These are phyloP conservation scores for Megastigmus dorsalis DNA, from an alignment of 2,888 invertebrate genomes.

Conservation along the genomic window DNA sequence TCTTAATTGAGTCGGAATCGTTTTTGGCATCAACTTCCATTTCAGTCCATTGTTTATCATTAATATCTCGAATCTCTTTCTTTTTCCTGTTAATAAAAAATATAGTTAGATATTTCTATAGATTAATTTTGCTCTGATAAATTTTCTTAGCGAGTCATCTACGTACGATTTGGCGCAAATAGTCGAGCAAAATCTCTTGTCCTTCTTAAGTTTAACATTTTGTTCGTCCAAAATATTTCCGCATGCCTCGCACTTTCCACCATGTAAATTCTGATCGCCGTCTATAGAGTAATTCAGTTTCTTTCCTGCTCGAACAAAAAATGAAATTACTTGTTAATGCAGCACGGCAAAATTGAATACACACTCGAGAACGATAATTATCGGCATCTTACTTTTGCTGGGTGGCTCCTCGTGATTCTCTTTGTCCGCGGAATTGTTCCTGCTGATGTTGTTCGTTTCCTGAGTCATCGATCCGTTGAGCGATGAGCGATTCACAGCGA, in stretches of 20 bases:
- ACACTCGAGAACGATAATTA: background rate
- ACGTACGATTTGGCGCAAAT: slow-evolving; percentile 81
- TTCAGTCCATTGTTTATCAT: slow-evolving; percentile 70
- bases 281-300: slow-evolving; percentile 70
- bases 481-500: slow-evolving; percentile 83
- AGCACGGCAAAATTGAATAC: background rate
- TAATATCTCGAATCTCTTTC: slow-evolving; percentile 65
- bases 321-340: background rate
- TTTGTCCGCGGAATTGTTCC: slow-evolving; percentile 69
- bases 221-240: slow-evolving; percentile 77
- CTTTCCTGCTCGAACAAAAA: slow-evolving; percentile 65
- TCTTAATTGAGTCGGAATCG: slow-evolving; percentile 64
- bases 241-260: slow-evolving; percentile 84
- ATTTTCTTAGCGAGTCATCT: too few relatives aligned
- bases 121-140: background rate
- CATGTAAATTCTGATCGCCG: slow-evolving; percentile 72
- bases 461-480: slow-evolving; percentile 74
- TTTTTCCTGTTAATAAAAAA: slow-evolving; percentile 63
- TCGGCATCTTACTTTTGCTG: slow-evolving; percentile 77
- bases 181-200: slow-evolving; percentile 85
- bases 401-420: slow-evolving; percentile 84
- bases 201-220: slow-evolving; percentile 80
- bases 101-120: background rate
- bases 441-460: slow-evolving; percentile 64
- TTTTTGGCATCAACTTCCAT: slow-evolving; percentile 69